A percentile compares a stretch with the other conserved stretches of the same genome.
phyloP scores from a whole-genome alignment of 2,113 vertebrate species.

The Chelonoidis abingdonii region DNA sequence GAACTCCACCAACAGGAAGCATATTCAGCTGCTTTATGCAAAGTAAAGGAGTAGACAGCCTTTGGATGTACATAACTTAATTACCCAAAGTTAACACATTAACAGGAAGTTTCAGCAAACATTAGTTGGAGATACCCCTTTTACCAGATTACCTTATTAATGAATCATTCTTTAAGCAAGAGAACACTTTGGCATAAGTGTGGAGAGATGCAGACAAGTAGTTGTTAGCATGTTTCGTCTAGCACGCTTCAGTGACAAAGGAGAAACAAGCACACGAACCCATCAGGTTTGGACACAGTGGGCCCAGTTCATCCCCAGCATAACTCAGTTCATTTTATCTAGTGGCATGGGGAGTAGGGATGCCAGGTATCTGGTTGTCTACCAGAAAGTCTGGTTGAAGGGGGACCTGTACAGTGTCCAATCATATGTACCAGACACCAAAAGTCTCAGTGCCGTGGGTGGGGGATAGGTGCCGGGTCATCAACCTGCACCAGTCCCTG shows the following conservation, averaged over 20 bases:
- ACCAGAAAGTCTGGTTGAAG: no score
- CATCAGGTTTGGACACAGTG: slow-evolving; percentile 41
- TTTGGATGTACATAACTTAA: background rate
- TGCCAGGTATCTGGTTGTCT: no score
- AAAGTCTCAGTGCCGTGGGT: no score
- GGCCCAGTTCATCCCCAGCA: slow-evolving; percentile 41
- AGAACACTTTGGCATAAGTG: background rate
- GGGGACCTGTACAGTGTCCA: no score
- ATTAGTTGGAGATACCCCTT: background rate
- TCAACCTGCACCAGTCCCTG: no score
- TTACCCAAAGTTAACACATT: background rate
- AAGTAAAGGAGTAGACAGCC: background rate
- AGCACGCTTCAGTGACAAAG: background rate
- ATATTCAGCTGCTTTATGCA: background rate
- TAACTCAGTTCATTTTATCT: slow-evolving; percentile 52
- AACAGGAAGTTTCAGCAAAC: background rate
- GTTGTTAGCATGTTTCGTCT: slow-evolving; percentile 29
- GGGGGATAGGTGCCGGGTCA: no score
- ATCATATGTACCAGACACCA: no score
- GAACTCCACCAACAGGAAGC: background rate
- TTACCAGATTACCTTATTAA: slow-evolving; percentile 2
- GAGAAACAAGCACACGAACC: background rate
- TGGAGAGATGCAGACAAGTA: slow-evolving; percentile 9
- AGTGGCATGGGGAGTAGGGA: slow-evolving; percentile 19
- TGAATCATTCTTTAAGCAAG: slow-evolving; percentile 2